phyloP scores from a whole-genome alignment of 2,888 invertebrate genomes.

The Acronicta alni region DNA sequence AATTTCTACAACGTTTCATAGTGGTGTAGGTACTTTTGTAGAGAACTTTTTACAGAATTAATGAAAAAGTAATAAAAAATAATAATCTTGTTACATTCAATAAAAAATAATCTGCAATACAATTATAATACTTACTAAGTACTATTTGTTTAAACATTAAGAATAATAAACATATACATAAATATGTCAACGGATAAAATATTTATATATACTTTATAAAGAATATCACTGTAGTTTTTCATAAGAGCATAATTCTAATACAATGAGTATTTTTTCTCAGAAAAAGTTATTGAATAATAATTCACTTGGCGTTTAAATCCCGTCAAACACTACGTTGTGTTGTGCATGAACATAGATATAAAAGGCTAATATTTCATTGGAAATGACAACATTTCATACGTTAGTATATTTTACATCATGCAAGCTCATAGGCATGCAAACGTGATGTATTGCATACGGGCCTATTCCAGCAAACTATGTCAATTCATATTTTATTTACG shows the following conservation, averaged over 20 bases:
- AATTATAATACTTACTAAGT: too few relatives aligned
- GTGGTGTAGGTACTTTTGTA: neutral
- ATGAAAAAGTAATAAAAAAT: too few relatives aligned
- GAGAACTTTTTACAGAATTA: too few relatives aligned
- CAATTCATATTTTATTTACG: conserved; percentile 26
- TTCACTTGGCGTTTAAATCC: conserved; percentile 26
- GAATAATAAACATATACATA: too few relatives aligned
- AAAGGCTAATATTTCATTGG: conserved; percentile 40
- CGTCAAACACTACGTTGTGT: conserved; percentile 16
- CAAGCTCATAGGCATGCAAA: conserved; percentile 27
- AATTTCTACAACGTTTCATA: neutral
- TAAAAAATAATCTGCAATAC: too few relatives aligned
- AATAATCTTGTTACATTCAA: too few relatives aligned
- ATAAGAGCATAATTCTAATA: neutral
- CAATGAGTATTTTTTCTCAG: conserved; percentile 30
- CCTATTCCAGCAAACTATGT: conserved; percentile 43
- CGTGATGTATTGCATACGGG: conserved; percentile 37
- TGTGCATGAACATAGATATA: conserved; percentile 29
- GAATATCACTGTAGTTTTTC: neutral
- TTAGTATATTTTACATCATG: conserved; percentile 38
- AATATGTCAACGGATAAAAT: neutral
- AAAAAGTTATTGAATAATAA: conserved; percentile 29
- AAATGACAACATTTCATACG: conserved; percentile 28
- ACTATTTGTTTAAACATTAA: too few relatives aligned
- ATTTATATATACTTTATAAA: neutral